These are phyloP conservation scores for Antheraea pernyi DNA, from an alignment of 1,140 invertebrate species.

Conservation along the genomic window DNA sequence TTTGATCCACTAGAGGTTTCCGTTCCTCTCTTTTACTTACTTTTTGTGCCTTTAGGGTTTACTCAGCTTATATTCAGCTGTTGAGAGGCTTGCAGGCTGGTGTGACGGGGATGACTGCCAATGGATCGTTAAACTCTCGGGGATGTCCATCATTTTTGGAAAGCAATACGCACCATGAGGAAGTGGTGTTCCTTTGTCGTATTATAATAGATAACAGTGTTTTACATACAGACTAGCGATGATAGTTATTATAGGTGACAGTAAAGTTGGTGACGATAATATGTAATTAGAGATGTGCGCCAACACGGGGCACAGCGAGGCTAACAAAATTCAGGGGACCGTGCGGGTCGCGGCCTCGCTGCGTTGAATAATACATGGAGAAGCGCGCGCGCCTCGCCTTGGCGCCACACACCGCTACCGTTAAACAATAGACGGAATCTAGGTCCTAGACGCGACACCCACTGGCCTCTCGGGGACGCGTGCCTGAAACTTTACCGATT, in stretches of 20 bases:
- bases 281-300: conserved; percentile 58
- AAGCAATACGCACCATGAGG: too few relatives aligned
- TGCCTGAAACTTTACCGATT: conserved; percentile 1
- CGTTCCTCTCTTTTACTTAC: too few relatives aligned
- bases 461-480: conserved; percentile 5
- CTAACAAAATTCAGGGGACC: conserved; percentile 63
- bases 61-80: too few relatives aligned
- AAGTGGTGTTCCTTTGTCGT: too few relatives aligned
- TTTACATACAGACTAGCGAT: too few relatives aligned
- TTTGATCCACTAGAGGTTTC: too few relatives aligned
- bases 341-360: conserved; percentile 53
- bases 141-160: too few relatives aligned
- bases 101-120: too few relatives aligned
- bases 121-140: too few relatives aligned
- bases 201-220: too few relatives aligned
- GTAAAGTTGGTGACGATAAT: conserved; percentile 54
- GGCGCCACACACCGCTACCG: conserved; percentile 24
- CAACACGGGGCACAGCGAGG: conserved; percentile 40
- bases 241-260: conserved; percentile 31
- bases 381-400: conserved; percentile 40
- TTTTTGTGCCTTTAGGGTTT: too few relatives aligned
- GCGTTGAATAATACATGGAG: conserved; percentile 63
- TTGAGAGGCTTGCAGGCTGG: too few relatives aligned
- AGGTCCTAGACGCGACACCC: conserved; percentile 26
- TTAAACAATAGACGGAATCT: conserved; percentile 35